These are phyloP conservation scores for Ganaspis brasiliensis DNA, from an alignment of 2,888 invertebrate species.

Conservation along the genomic window DNA sequence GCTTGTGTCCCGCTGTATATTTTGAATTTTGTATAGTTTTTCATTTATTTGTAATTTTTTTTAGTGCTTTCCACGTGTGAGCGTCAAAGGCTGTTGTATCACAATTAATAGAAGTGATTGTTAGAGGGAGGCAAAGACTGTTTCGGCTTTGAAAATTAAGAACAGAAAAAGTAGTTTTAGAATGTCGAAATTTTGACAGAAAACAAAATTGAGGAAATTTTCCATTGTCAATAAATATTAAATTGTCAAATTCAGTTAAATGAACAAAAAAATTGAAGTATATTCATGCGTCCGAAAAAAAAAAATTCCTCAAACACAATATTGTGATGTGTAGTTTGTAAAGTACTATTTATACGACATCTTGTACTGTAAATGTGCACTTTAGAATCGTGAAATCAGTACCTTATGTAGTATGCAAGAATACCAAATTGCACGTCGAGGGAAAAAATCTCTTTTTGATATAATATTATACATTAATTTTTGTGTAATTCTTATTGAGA, in stretches of 20 bases:
- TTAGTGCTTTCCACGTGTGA: constrained; percentile 44
- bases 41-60: constrained; percentile 48
- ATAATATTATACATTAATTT: neutral
- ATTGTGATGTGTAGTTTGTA: constrained; percentile 62
- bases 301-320: constrained; percentile 50
- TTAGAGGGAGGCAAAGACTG: constrained; percentile 19
- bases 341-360: constrained; percentile 55
- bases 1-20: constrained; percentile 42
- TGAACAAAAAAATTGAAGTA: neutral
- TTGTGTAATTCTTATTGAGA: neutral
- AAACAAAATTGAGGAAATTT: too few species aligned
- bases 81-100: constrained; percentile 68
- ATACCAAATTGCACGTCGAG: constrained; percentile 70
- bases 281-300: neutral
- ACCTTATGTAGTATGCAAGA: constrained; percentile 68
- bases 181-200: constrained; percentile 37
- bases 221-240: too few species aligned
- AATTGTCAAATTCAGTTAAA: constrained; percentile 30
- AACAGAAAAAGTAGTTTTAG: neutral
- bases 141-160: constrained; percentile 43
- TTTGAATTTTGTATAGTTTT: constrained; percentile 51
- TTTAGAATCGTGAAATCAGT: constrained; percentile 51
- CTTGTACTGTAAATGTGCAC: constrained; percentile 50
- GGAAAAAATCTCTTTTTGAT: neutral
- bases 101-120: constrained; percentile 65